phyloP scores from a whole-genome alignment of 2,888 invertebrate species.

The Fragum sueziense region DNA sequence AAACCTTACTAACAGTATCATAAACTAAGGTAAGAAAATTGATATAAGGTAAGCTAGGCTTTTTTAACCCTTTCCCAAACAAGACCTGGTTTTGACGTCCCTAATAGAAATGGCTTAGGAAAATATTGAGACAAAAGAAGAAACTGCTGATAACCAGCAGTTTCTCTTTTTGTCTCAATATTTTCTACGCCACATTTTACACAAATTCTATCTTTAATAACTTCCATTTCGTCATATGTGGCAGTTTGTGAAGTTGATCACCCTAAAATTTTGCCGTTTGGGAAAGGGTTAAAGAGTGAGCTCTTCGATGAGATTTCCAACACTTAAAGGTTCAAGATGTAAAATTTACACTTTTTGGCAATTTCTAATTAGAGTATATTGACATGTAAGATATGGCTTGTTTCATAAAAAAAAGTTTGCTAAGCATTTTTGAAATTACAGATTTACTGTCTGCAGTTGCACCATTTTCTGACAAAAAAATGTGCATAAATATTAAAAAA shows the following conservation, averaged over 20 bases:
- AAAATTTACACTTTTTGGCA: too few relatives aligned
- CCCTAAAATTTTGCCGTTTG: neutral
- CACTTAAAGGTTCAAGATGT: too few relatives aligned
- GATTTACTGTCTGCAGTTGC: too few relatives aligned
- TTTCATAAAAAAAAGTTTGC: too few relatives aligned
- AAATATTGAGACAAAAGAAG: neutral
- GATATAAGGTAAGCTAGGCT: neutral
- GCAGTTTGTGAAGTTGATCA: neutral
- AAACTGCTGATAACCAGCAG: neutral
- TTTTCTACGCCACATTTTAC: neutral
- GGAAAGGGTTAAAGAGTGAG: neutral
- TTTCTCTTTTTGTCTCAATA: neutral
- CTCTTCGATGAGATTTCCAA: too few relatives aligned
- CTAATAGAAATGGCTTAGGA: neutral
- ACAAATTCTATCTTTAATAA: neutral
- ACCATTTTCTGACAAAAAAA: too few relatives aligned
- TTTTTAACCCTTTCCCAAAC: neutral
- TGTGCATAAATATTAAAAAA: too few relatives aligned
- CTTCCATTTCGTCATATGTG: neutral
- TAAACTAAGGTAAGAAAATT: neutral
- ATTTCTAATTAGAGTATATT: too few relatives aligned
- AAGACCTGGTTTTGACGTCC: neutral
- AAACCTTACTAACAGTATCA: constrained; percentile 93
- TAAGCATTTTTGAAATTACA: too few relatives aligned
- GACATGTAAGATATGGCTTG: too few relatives aligned